Conservation (phyloP, 2,797 vertebrate genomes). For the Oryzias sinensis region DNA sequence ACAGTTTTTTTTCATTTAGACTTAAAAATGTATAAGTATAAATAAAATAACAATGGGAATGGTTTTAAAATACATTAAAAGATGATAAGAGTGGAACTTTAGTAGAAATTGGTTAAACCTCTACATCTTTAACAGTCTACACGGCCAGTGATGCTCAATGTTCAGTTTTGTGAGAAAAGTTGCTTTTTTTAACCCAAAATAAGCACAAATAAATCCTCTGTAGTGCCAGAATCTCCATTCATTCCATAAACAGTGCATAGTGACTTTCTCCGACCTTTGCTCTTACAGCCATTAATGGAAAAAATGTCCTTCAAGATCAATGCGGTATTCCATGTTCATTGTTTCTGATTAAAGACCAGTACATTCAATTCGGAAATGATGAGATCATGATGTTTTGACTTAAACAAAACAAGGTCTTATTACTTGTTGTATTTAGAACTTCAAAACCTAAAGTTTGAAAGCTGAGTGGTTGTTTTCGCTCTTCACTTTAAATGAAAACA, state of each 20-base stretch:
- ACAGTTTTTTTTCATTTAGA: no score
- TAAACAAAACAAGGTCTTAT: constrained; percentile 38
- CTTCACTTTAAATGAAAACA: constrained; percentile 11
- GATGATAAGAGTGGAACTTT: no score
- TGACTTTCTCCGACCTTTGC: constrained; percentile 52
- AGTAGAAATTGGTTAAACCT: no score
- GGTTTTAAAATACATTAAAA: no score
- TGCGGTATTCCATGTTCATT: constrained; percentile 45
- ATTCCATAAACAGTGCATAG: constrained; percentile 18
- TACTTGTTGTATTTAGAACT: constrained; percentile 20
- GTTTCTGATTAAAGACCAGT: constrained; percentile 31
- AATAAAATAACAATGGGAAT: no score
- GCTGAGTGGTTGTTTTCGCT: background rate
- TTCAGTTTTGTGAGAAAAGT: no score
- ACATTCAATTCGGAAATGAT: constrained; percentile 53
- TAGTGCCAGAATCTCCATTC: constrained; percentile 1
- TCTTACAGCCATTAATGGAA: constrained; percentile 43
- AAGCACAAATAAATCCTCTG: constrained; percentile 1
- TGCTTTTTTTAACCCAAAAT: constrained; percentile 12
- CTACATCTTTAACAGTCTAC: no score
- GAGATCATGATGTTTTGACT: constrained; percentile 11
- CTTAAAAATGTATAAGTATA: no score
- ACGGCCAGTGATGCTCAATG: no score
- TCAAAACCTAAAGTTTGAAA: background rate
- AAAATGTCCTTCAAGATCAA: constrained; percentile 57